Conservation (phyloP, 23 tunicate species). For the Oikopleura dioica region DNA sequence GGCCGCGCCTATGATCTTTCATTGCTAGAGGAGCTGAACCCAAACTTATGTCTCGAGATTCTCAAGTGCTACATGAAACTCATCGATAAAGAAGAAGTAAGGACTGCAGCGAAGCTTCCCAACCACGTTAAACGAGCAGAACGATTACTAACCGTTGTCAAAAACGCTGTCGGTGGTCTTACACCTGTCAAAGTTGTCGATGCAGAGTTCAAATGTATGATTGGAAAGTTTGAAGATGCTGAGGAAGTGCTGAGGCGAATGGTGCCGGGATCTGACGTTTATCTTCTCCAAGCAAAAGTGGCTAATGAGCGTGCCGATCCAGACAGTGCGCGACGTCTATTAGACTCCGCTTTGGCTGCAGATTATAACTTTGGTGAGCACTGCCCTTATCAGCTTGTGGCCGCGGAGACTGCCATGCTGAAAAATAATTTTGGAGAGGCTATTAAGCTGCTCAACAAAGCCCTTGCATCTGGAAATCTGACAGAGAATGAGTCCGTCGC, state of each 20-base stretch:
- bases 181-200: neutral
- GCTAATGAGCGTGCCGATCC: neutral
- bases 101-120: neutral
- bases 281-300: neutral
- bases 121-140: neutral
- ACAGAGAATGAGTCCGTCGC: neutral
- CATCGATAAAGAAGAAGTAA: neutral
- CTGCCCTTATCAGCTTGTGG: neutral
- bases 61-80: neutral
- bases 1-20: neutral
- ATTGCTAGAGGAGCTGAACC: neutral
- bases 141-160: neutral
- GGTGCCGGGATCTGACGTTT: neutral
- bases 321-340: neutral
- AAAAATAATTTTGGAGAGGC: neutral
- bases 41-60: neutral
- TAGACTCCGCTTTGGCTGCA: neutral
- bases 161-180: neutral
- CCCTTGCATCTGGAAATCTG: neutral
- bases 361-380: neutral
- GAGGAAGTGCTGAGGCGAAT: neutral
- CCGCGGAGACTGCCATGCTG: neutral
- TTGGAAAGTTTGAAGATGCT: neutral
- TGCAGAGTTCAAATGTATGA: neutral
- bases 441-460: neutral